phyloP scores from a whole-genome alignment of 2,797 vertebrate genomes.

The Potorous gilbertii region DNA sequence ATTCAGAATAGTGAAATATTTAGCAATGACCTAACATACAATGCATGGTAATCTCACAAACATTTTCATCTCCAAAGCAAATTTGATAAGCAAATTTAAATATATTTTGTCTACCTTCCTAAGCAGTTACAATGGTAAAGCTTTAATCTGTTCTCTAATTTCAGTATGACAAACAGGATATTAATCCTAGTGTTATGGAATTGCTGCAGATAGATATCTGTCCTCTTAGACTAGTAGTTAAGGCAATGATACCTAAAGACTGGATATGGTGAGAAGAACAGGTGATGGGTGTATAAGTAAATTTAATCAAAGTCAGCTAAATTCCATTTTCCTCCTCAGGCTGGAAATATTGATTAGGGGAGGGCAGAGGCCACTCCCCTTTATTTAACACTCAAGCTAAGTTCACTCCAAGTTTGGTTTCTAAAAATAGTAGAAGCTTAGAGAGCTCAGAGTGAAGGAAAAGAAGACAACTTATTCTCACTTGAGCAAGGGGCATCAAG shows the following conservation, averaged over 20 bases:
- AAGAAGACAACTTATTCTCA: conserved; percentile 28
- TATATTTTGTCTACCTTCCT: conserved; percentile 37
- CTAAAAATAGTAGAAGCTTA: conserved; percentile 37
- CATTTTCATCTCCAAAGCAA: neutral
- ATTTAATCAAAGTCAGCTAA: conserved; percentile 2
- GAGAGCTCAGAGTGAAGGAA: neutral
- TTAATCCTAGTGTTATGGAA: conserved; percentile 6
- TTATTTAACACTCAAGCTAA: conserved; percentile 22
- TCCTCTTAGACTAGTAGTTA: neutral
- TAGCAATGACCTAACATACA: neutral
- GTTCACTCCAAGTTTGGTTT: conserved; percentile 8
- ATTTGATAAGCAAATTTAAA: conserved; percentile 55
- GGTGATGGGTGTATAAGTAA: neutral
- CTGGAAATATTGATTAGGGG: conserved; percentile 70
- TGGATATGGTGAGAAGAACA: neutral
- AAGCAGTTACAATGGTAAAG: neutral
- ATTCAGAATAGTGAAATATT: conserved; percentile 30
- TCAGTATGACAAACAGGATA: conserved; percentile 1
- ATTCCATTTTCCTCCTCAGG: neutral
- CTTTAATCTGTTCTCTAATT: neutral
- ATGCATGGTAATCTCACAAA: neutral
- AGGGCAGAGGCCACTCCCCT: conserved; percentile 37
- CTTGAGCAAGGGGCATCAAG: neutral
- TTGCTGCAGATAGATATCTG: neutral
- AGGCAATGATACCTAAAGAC: neutral